phyloP scores from a whole-genome alignment of 1,140 invertebrate genomes.

The Sitobion miscanthi region DNA sequence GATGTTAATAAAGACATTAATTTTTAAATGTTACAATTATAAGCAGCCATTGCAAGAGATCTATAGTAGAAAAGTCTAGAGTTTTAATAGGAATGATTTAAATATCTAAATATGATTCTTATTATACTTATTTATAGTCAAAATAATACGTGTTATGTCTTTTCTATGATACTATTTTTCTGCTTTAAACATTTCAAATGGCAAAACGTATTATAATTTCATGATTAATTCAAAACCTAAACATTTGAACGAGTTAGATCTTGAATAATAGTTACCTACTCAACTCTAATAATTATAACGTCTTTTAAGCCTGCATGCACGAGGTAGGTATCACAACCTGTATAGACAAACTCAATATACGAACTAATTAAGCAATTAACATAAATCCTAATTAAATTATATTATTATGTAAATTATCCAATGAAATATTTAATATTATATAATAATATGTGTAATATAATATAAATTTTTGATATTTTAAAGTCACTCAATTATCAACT shows the following conservation, averaged over 20 bases:
- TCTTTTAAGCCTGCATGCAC: no score
- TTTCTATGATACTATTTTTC: not conserved
- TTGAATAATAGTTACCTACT: no score
- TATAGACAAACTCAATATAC: no score
- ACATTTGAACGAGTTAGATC: no score
- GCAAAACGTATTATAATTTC: not conserved
- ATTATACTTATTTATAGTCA: not conserved
- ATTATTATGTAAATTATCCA: not conserved
- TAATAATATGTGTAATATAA: not conserved
- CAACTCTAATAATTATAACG: no score
- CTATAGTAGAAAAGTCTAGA: no score
- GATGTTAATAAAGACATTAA: no score
- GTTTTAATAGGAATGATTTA: no score
- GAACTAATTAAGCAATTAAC: no score
- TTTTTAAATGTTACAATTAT: no score
- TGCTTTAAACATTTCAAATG: not conserved
- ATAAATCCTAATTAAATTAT: not conserved
- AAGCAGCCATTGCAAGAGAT: no score
- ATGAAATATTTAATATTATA: not conserved
- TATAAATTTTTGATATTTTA: not conserved
- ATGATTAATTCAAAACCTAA: not conserved
- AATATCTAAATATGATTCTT: not conserved
- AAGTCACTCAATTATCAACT: not conserved
- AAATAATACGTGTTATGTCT: not conserved
- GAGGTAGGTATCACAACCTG: no score